Base-by-base conservation (phyloP, 2,113 vertebrate genomes). In the Colaptes auratus region DNA sequence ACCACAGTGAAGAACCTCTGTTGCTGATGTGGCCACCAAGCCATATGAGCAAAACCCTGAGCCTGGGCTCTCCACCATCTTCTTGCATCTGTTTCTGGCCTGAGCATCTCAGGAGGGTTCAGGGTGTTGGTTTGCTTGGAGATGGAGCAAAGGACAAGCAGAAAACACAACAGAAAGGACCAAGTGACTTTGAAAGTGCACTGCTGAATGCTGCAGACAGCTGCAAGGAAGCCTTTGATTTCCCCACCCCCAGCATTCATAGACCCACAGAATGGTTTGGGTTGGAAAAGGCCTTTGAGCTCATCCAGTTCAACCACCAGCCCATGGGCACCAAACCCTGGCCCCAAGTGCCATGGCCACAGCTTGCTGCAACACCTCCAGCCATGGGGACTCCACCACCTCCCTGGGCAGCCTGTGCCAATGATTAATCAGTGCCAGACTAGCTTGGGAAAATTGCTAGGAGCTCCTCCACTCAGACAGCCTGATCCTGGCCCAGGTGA, bases 31-130 rank as follows among this genome's bases (percentile, higher is more conserved):
- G 23, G 64, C n/a, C 28, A 24, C 55, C 56, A 64, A 14, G 4
- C 31, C 42, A 10, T 3, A 17, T 12, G 35, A 18, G 58, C 53
- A 74, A 44, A 11, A 3, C 2, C 0, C 0, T 3, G 4, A 9
- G 9, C 5, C 36, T 42, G 56, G 35, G 20, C 35, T 15, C 4
- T 3, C 44, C n/a, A 10, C 30, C 7, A 0, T 2, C 30, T 36
- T 28, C 60, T 42, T 42, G 25, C 25, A 10, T 5, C 61, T 42
- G 5, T 17, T 82, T 33, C 44, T 64, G 25, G 15, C 3, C 1
- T 0, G 2, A 75, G 50, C 71, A 69, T 17, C 50, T 50, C 59
- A 31, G 25, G 15, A 56, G 66, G 66, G 31, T 10, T 36, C 7
- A 13, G 15, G 9, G 50, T 23, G 48, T 50, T 72, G 39, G 9